These are phyloP conservation scores for Pachypeltis micranthus DNA, from an alignment of 1,140 invertebrate species.

Conservation along the genomic window DNA sequence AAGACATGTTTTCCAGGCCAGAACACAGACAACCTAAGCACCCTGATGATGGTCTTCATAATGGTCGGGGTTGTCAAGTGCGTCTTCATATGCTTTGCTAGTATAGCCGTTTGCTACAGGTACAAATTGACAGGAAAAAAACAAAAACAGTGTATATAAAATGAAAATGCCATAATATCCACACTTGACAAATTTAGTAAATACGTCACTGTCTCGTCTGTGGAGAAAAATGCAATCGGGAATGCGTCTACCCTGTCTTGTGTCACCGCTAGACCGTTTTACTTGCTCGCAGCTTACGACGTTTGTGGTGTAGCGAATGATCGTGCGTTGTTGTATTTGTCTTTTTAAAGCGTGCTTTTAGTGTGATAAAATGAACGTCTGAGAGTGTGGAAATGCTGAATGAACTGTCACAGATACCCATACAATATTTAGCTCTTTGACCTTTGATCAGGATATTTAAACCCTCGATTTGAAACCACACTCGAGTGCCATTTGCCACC, in stretches of 20 bases:
- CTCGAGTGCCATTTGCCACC: no score
- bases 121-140: slow-evolving; percentile 36
- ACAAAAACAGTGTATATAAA: neutral
- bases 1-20: slow-evolving; percentile 46
- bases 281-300: neutral
- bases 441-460: no score
- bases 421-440: no score
- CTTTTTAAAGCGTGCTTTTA: slow-evolving; percentile 11
- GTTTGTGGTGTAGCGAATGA: slow-evolving; percentile 2
- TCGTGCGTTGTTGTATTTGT: slow-evolving; percentile 11
- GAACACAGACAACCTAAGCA: slow-evolving; percentile 60
- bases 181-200: neutral
- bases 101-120: slow-evolving; percentile 92
- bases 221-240: neutral
- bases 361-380: no score
- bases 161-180: neutral
- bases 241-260: neutral
- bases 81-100: slow-evolving; percentile 88
- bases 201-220: neutral
- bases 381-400: neutral
- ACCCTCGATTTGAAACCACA: no score
- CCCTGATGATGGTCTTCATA: slow-evolving; percentile 79
- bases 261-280: neutral
- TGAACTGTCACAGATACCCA: neutral
- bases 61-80: slow-evolving; percentile 80